Evolutionary conservation across 1,140 invertebrate genomes (phyloP), one percentile per base, ranked within the genome.

Genomic region (Drosophila pectinifera): DNA sequence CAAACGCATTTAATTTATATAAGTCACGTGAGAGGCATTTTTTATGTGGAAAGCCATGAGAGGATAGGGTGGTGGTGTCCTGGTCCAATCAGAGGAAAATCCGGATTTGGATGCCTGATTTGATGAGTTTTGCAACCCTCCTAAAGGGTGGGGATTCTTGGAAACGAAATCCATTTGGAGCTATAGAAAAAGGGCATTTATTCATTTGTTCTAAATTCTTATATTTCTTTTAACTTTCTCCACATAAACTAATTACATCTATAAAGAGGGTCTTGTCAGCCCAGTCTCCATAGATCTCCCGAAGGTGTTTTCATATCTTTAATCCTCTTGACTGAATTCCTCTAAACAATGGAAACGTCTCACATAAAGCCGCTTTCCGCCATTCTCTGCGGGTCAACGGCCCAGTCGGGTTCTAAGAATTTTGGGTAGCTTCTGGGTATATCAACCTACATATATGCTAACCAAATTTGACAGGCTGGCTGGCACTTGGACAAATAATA

Each of bases 21-120:
- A 83, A 83, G 75, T 83, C 80, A 83, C 80, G 80, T 83, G 80
- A 83, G 80, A 64, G 53, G 75, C 64, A 83, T 83, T 82, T 78
- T 82, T 81, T 81, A 80, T 80, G 64, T 24, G 43, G 39, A 51
- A 51, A 51, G 49, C 28, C 7, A 51, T 20, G 49, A 51, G 28
- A 20, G 28, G 18, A 14, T 34, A 8, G 48, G 1, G 24, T 14
- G 14, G 49, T 51, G 31, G 31, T 36, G 28, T 42, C 39, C 38
- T 22, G 49, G 18, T 53, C 46, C 76, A 79, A 79, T 79, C 76
- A 61, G 28, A 56, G 34, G 28, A 41, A 79, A 68, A 55, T 49
- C 53, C 45, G 78, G 77, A 75, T 75, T 80, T 80, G 58, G 48
- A 39, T 64, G 24, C 49, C 54, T 70, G 78, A 80, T 80, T 80